These are phyloP conservation scores for Phenganax marumi DNA, from an alignment of 92 coral and sea anemone genomes.

Conservation along the genomic window DNA sequence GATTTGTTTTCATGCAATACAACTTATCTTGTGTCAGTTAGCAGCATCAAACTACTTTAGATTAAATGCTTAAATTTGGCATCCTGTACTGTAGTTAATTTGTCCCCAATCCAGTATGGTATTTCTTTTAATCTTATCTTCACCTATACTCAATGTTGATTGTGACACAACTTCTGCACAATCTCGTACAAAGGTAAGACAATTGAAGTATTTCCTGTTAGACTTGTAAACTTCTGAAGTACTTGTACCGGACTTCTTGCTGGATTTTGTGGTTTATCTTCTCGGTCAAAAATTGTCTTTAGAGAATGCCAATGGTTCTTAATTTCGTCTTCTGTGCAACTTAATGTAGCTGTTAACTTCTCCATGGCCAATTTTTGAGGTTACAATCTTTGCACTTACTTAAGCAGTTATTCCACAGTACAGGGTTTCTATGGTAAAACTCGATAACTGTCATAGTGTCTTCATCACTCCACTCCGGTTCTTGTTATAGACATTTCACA, in stretches of 20 bases:
- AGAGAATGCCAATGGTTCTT: slow-evolving; percentile 51
- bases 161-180: slow-evolving; percentile 33
- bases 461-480: slow-evolving; percentile 47
- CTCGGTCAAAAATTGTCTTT: slow-evolving; percentile 51
- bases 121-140: neutral
- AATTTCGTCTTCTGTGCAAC: slow-evolving; percentile 51
- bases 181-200: slow-evolving; percentile 31
- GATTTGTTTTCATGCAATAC: neutral
- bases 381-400: slow-evolving; percentile 43
- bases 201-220: too few relatives aligned
- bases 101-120: too few relatives aligned
- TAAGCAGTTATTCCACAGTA: slow-evolving; percentile 52
- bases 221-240: slow-evolving; percentile 33
- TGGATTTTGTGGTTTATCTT: slow-evolving; percentile 36
- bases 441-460: slow-evolving; percentile 48
- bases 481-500: slow-evolving; percentile 38
- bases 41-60: neutral
- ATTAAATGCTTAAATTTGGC: slow-evolving; percentile 1
- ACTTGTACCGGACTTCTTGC: too few relatives aligned
- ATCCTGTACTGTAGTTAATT: too few relatives aligned
- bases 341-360: slow-evolving; percentile 23
- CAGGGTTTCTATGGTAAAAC: slow-evolving; percentile 53
- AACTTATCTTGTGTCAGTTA: neutral
- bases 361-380: slow-evolving; percentile 42
- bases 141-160: slow-evolving; percentile 31